These are phyloP conservation scores for Dynastes grantii DNA, from an alignment of 2,888 invertebrate species.

Conservation along the genomic window DNA sequence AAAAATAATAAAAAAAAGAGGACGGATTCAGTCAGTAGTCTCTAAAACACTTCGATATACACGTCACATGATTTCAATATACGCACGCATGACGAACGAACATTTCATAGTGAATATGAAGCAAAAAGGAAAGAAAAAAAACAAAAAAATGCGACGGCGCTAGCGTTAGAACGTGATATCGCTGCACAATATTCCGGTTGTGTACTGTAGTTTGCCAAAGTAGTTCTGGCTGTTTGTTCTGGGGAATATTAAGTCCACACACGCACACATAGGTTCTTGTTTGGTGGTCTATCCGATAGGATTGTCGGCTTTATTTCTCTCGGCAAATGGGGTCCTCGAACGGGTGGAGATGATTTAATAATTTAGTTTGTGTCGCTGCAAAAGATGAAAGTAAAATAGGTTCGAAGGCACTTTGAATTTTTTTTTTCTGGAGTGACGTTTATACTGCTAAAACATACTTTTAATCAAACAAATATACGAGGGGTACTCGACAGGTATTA, in stretches of 20 bases:
- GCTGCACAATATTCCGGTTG: constrained; percentile 19
- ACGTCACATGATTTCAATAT: not conserved
- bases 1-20: not conserved
- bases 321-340: not conserved
- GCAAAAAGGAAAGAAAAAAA: not conserved
- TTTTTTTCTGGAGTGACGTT: not conserved
- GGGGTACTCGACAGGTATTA: not conserved
- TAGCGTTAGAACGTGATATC: constrained; percentile 14
- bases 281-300: not conserved
- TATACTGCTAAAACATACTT: not conserved
- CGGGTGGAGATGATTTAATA: constrained; percentile 25
- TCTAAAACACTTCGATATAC: not conserved
- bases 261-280: constrained; percentile 9
- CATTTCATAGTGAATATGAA: not conserved
- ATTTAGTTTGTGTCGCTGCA: not conserved
- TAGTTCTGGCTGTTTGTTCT: constrained; percentile 19
- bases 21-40: not conserved
- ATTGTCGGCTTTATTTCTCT: not conserved
- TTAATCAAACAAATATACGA: not conserved
- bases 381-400: not conserved
- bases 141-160: too few relatives aligned
- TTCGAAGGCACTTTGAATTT: not conserved
- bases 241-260: constrained; percentile 30
- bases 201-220: constrained; percentile 15
- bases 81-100: not conserved